Evolutionary conservation across 23 tunicate species (phyloP).

Genomic region (Clavelina lepadiformis): DNA sequence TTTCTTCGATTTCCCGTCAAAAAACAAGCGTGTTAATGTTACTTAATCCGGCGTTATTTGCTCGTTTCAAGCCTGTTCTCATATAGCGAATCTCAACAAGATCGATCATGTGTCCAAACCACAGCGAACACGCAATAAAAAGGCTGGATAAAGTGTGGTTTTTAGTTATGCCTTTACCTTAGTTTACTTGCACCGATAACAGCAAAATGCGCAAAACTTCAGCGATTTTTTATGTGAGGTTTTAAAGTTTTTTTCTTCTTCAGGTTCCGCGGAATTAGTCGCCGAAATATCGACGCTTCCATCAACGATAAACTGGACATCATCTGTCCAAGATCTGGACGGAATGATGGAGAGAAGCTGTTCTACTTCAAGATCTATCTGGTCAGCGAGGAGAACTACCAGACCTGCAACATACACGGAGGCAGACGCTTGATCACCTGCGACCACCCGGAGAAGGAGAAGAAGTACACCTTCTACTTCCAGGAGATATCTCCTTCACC

Average conservation of each 20-base stretch:
- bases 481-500: conserved; percentile 89
- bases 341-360: conserved; percentile 36
- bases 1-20: too few relatives aligned
- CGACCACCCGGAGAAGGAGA: conserved; percentile 62
- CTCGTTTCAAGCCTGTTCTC: too few relatives aligned
- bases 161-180: too few relatives aligned
- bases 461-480: conserved; percentile 90
- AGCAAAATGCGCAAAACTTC: not conserved
- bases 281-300: conserved; percentile 24
- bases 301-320: conserved; percentile 81
- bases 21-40: too few relatives aligned
- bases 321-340: conserved; percentile 59
- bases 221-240: not conserved
- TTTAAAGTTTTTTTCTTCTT: not conserved
- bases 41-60: too few relatives aligned
- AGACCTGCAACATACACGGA: conserved; percentile 55
- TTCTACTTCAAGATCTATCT: conserved; percentile 66
- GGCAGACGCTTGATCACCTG: conserved; percentile 70
- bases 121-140: too few relatives aligned
- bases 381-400: conserved; percentile 41
- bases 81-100: too few relatives aligned
- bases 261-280: conserved; percentile 12
- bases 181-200: too few relatives aligned
- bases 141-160: too few relatives aligned
- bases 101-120: too few relatives aligned